Evolutionary conservation across 2,888 invertebrate species (phyloP).

Genomic region (Mycalesis mineus): DNA sequence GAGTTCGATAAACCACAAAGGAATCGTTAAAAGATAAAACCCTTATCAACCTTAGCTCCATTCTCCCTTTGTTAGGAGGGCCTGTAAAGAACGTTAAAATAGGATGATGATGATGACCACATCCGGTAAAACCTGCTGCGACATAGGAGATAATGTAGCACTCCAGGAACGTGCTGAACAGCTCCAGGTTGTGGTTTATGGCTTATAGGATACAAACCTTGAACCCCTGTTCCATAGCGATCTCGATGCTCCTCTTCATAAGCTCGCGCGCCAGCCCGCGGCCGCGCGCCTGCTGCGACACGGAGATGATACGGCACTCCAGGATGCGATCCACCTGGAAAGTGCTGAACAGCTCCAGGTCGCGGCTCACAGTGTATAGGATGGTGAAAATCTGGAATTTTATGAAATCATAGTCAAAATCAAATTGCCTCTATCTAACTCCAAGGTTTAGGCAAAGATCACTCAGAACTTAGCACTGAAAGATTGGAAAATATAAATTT

Average conservation of each 20-base stretch:
- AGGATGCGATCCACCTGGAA: constrained; percentile 84
- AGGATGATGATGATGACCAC: too few relatives aligned
- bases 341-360: constrained; percentile 81
- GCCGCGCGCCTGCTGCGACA: constrained; percentile 84
- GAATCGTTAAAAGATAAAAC: too few relatives aligned
- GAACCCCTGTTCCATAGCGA: constrained; percentile 82
- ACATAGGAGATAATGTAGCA: constrained; percentile 89
- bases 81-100: too few relatives aligned
- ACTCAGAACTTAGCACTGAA: too few relatives aligned
- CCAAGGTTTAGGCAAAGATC: too few relatives aligned
- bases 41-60: too few relatives aligned
- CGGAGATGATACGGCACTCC: constrained; percentile 89
- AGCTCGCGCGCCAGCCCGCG: constrained; percentile 86
- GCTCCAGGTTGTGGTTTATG: constrained; percentile 82
- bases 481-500: too few relatives aligned
- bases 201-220: constrained; percentile 74
- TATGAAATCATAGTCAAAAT: too few relatives aligned
- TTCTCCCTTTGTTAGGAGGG: too few relatives aligned
- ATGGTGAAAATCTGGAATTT: constrained; percentile 81
- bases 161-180: constrained; percentile 85
- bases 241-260: constrained; percentile 81
- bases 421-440: too few relatives aligned
- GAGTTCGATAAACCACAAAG: too few relatives aligned
- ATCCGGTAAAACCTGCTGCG: too few relatives aligned
- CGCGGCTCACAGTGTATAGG: constrained; percentile 83